These are phyloP conservation scores for Strigamia maritima DNA, from an alignment of 2,888 invertebrate genomes.

Conservation along the genomic window DNA sequence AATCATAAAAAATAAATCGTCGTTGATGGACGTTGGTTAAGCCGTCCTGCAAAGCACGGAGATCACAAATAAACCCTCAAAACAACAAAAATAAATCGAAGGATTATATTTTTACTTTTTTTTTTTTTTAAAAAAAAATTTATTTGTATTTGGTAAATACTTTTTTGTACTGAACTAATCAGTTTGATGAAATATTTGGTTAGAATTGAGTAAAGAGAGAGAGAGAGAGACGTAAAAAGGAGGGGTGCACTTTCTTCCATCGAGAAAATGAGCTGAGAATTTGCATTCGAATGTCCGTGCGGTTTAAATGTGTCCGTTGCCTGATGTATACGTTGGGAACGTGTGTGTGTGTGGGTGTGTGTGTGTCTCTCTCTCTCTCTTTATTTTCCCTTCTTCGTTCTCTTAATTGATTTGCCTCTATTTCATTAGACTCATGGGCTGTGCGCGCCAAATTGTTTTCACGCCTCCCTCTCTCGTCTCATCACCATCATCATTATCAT, in stretches of 20 bases:
- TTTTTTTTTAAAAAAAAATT: too few species aligned
- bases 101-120: too few species aligned
- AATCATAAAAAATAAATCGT: too few species aligned
- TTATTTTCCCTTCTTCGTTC: neutral
- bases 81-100: too few species aligned
- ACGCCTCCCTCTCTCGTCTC: slow-evolving; percentile 5
- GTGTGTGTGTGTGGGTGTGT: neutral
- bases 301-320: neutral
- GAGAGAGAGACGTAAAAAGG: neutral
- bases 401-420: slow-evolving; percentile 27
- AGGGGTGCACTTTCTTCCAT: neutral
- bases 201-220: neutral
- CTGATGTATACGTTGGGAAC: neutral
- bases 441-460: slow-evolving; percentile 29
- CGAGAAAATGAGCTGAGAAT: neutral
- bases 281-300: slow-evolving; percentile 20
- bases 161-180: too few species aligned
- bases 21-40: too few species aligned
- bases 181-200: neutral
- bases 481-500: slow-evolving; percentile 2
- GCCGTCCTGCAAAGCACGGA: too few species aligned
- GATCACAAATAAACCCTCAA: too few species aligned
- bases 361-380: neutral
- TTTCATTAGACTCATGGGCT: slow-evolving; percentile 12
- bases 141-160: too few species aligned